A percentile compares a stretch with the other conserved stretches of the same genome.
phyloP scores from a whole-genome alignment of 2,888 invertebrate species.

The Tetheella fluctuosa region DNA sequence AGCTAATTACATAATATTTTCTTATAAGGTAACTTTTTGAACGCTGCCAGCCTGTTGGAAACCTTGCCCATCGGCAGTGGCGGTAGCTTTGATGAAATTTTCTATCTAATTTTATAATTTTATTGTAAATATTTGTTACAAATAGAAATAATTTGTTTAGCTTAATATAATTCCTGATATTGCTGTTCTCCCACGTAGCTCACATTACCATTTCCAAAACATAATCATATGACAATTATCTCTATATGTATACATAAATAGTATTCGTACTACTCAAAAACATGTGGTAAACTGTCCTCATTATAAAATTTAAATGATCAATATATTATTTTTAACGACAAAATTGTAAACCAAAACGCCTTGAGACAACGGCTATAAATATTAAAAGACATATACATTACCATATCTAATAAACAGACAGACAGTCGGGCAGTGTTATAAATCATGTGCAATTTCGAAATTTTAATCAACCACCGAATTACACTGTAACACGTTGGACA shows the following conservation, averaged over 20 bases:
- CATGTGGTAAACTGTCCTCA: constrained; percentile 3
- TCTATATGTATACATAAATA: not conserved
- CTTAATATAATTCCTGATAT: too few species aligned
- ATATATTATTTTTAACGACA: constrained; percentile 13
- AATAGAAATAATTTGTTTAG: too few species aligned
- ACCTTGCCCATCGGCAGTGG: too few species aligned
- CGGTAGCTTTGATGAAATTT: too few species aligned
- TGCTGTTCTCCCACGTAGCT: not conserved
- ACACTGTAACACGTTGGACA: constrained; percentile 47
- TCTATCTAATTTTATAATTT: too few species aligned
- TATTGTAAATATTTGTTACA: too few species aligned
- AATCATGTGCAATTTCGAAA: constrained; percentile 51
- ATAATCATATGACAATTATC: not conserved
- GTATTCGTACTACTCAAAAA: not conserved
- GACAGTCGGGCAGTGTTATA: constrained; percentile 36
- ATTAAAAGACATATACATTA: constrained; percentile 12
- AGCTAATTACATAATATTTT: too few species aligned
- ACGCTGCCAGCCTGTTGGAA: too few species aligned
- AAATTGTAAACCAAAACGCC: constrained; percentile 14
- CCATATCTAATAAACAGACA: constrained; percentile 27
- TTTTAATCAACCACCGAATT: constrained; percentile 58
- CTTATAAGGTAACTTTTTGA: too few species aligned
- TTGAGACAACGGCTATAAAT: constrained; percentile 11
- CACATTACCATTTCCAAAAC: not conserved
- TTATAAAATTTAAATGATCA: constrained; percentile 10